Evolutionary conservation across 1,140 invertebrate genomes (phyloP).

Genomic region (Venturia canescens): DNA sequence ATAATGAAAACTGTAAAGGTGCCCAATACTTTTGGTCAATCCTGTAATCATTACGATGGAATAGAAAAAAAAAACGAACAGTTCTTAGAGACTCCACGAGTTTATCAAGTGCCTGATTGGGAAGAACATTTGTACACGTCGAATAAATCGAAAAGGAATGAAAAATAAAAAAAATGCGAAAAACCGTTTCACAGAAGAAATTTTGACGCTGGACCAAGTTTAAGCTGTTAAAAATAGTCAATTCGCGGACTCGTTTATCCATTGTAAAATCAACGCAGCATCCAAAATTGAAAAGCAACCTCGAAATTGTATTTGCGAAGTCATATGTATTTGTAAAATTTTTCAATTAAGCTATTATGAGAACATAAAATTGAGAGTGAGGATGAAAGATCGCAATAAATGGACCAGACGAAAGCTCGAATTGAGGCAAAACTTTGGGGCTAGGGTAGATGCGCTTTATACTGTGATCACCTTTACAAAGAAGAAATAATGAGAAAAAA

Average conservation of each 20-base stretch:
- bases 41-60: background rate
- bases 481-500: conserved; percentile 61
- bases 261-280: no score
- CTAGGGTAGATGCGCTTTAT: conserved; percentile 63
- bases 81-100: conserved; percentile 15
- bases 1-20: background rate
- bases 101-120: conserved; percentile 56
- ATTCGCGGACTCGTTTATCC: no score
- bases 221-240: no score
- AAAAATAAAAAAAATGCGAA: background rate
- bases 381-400: conserved; percentile 17
- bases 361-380: conserved; percentile 9
- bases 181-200: background rate
- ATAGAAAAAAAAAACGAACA: background rate
- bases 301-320: no score
- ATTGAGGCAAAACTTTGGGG: conserved; percentile 28
- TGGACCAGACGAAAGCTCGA: conserved; percentile 35
- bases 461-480: conserved; percentile 73
- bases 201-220: background rate
- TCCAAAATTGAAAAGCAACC: no score
- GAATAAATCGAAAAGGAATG: background rate
- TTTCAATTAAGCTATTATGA: no score
- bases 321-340: no score
- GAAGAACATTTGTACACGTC: conserved; percentile 18
- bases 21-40: no score